Conservation (phyloP, 2,797 vertebrate genomes). For the Urocyon cinereoargenteus region DNA sequence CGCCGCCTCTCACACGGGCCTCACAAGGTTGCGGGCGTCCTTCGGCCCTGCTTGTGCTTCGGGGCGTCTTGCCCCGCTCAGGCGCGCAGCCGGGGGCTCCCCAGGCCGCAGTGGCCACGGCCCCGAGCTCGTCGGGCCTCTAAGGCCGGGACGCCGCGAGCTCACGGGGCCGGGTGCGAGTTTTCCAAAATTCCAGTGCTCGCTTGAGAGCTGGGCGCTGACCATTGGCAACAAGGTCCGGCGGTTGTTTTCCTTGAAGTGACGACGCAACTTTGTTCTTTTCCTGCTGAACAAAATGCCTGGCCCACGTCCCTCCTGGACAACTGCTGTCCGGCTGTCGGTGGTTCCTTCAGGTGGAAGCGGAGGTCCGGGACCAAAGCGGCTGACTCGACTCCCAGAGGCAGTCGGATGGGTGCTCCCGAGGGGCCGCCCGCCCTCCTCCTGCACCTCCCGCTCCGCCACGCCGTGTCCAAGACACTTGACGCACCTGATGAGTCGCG, state of each 20-base stretch:
- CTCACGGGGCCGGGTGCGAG: slow-evolving; percentile 1
- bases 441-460: too few species aligned
- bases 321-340: not conserved
- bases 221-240: slow-evolving; percentile 48
- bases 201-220: slow-evolving; percentile 36
- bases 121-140: not conserved
- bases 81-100: too few species aligned
- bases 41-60: too few species aligned
- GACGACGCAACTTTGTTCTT: slow-evolving; percentile 26
- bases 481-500: too few species aligned
- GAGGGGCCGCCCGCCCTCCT: not conserved
- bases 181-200: slow-evolving; percentile 43
- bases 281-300: not conserved
- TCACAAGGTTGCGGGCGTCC: too few species aligned
- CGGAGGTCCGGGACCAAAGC: not conserved
- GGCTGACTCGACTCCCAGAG: not conserved
- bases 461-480: too few species aligned
- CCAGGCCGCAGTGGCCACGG: too few species aligned
- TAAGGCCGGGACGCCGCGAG: not conserved
- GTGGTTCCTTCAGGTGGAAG: not conserved
- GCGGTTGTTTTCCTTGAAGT: slow-evolving; percentile 60
- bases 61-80: too few species aligned
- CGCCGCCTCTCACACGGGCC: too few species aligned
- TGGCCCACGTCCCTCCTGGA: slow-evolving; percentile 49
- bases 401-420: fast-evolving